Evolutionary conservation across 2,113 vertebrate genomes (phyloP).

Genomic region (Anoura caudifer): DNA sequence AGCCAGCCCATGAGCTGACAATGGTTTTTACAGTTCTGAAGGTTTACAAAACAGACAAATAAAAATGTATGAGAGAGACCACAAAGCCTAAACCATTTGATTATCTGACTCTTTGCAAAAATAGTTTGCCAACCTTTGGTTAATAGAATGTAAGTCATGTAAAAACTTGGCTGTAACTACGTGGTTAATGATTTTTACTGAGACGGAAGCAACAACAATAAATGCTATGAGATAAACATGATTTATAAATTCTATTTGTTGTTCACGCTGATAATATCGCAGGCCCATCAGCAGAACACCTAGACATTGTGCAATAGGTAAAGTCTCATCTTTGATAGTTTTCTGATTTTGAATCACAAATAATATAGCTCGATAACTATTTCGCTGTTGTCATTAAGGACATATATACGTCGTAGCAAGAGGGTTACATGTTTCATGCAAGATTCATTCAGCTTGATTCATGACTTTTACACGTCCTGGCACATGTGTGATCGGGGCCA

Average conservation of each 20-base stretch:
- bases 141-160: neutral
- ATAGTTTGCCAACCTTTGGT: neutral
- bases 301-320: neutral
- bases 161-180: neutral
- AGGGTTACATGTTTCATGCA: neutral
- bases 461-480: neutral
- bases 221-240: neutral
- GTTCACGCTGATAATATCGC: neutral
- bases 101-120: neutral
- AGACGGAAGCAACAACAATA: neutral
- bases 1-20: neutral
- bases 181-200: neutral
- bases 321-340: neutral
- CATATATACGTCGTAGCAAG: fast-evolving
- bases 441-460: too few species aligned
- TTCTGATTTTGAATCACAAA: neutral
- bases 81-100: neutral
- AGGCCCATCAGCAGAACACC: neutral
- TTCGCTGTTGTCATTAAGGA: neutral
- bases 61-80: neutral
- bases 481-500: fast-evolving
- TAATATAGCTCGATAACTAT: fast-evolving
- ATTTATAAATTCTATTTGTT: neutral
- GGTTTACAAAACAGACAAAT: neutral
- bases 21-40: neutral